These are phyloP conservation scores for Peromyscus californicus DNA, from an alignment of 2,113 vertebrate species.

Conservation along the genomic window DNA sequence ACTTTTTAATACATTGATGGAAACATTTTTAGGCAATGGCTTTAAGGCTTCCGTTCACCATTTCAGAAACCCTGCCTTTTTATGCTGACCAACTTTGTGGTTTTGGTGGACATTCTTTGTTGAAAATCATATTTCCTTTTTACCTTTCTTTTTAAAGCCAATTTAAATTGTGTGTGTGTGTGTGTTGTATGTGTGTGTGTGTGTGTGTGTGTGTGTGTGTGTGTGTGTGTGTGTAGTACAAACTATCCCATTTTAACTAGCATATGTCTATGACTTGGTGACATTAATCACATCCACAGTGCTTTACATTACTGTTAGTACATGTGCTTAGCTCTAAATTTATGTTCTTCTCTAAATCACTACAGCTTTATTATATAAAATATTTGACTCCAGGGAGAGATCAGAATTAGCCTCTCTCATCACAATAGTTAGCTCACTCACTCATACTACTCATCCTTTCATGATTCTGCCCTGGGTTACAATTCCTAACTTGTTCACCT, in stretches of 20 bases:
- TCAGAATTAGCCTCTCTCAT: background rate
- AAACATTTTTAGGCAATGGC: background rate
- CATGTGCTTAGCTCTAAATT: background rate
- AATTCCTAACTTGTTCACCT: background rate
- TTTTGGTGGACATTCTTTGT: background rate
- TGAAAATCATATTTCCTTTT: background rate
- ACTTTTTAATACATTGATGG: background rate
- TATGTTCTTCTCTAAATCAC: background rate
- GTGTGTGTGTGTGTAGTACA: background rate
- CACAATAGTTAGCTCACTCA: background rate
- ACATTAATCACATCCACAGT: background rate
- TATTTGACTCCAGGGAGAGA: background rate
- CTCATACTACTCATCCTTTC: background rate
- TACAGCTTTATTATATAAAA: background rate
- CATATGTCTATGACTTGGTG: background rate
- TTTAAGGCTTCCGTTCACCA: background rate
- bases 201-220: no score
- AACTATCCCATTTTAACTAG: background rate
- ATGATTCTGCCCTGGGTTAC: background rate
- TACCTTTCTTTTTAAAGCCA: background rate
- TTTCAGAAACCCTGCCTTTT: background rate
- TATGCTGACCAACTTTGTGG: background rate
- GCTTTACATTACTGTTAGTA: background rate
- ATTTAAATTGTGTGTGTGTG: background rate
- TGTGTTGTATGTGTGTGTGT: background rate